A percentile compares a stretch with the other conserved stretches of the same genome.
Evolutionary conservation across 2,888 invertebrate species (phyloP).

Genomic region (Meteorus colon): DNA sequence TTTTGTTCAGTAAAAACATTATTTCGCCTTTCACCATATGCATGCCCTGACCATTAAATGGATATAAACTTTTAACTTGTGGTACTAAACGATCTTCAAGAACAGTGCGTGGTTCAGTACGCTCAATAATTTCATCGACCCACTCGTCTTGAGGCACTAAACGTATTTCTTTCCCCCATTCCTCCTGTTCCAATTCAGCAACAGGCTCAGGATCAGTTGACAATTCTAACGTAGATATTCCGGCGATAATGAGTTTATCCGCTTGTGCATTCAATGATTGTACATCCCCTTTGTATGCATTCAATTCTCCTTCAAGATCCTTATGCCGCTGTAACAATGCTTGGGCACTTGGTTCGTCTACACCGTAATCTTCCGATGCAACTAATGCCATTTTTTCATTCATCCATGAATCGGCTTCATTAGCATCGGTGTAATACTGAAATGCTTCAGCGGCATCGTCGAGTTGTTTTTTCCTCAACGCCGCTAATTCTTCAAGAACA

Average conservation of each 20-base stretch:
- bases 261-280: conserved; percentile 87
- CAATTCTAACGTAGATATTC: conserved; percentile 81
- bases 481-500: conserved; percentile 88
- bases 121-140: conserved; percentile 92
- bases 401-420: conserved; percentile 98
- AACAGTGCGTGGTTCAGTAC: conserved; percentile 88
- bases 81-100: conserved; percentile 90
- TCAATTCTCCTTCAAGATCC: conserved; percentile 90
- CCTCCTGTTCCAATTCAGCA: conserved; percentile 72
- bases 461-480: conserved; percentile 82
- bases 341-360: conserved; percentile 92
- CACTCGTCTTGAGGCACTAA: conserved; percentile 93
- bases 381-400: conserved; percentile 96
- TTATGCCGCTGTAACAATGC: conserved; percentile 91
- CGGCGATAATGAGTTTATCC: conserved; percentile 82
- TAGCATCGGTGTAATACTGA: conserved; percentile 97
- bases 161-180: conserved; percentile 80
- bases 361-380: conserved; percentile 91
- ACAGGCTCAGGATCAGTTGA: conserved; percentile 66
- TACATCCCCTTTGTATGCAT: conserved; percentile 91
- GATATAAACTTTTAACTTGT: conserved; percentile 90
- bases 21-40: conserved; percentile 92
- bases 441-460: conserved; percentile 94
- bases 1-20: conserved; percentile 94
- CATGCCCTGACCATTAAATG: conserved; percentile 94